Evolutionary conservation across 1,140 invertebrate genomes (phyloP), one percentile per base, ranked within the genome.

Genomic region (Glossosoma conforme): DNA sequence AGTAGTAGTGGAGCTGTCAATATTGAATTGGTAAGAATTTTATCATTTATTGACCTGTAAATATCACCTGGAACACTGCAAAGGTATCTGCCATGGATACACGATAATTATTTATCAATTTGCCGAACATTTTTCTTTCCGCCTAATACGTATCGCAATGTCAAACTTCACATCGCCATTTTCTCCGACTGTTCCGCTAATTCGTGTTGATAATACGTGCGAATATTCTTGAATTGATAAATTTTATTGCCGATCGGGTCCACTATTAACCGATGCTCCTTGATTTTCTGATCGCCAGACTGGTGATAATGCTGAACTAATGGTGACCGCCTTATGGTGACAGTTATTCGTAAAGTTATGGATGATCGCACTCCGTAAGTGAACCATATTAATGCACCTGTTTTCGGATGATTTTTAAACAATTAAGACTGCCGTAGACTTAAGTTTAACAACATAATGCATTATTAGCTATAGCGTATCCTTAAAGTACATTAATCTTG

Each of bases 351-450:
- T 40, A 52, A 49, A 56, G 44, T 42, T 53, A 60, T 60, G 59
- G 59, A 58, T 53, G 56, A 60, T 13, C 48, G 59, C 44, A 42
- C 56, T 24, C 59, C 56, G 59, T 60, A 48, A 60, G 59, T 60
- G 38, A 38, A 17, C 14, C 42, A 32, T 36, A 28, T 17, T 20
- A 14, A 49, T 50, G 30, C 48, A 50, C 48, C 40, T 50, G 48
- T 43, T 43, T 38, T 17, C 20, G 15, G 36, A 17, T 17, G 36
- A 17, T 15, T 38, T 38, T 38, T 17, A 18, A 33, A 33, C 3
- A n/a, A 33, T 33, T 28, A 13, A 33, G 11, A n/a, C n/a, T n/a
- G n/a, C n/a, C n/a, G n/a, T n/a, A n/a, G n/a, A n/a, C n/a, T n/a
- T n/a, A n/a, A n/a, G n/a, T n/a, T n/a, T n/a, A 33, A 33, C 32